These are phyloP conservation scores for Anneissia japonica DNA, from an alignment of 35 echinoderm and acorn worm genomes.

Conservation along the genomic window DNA sequence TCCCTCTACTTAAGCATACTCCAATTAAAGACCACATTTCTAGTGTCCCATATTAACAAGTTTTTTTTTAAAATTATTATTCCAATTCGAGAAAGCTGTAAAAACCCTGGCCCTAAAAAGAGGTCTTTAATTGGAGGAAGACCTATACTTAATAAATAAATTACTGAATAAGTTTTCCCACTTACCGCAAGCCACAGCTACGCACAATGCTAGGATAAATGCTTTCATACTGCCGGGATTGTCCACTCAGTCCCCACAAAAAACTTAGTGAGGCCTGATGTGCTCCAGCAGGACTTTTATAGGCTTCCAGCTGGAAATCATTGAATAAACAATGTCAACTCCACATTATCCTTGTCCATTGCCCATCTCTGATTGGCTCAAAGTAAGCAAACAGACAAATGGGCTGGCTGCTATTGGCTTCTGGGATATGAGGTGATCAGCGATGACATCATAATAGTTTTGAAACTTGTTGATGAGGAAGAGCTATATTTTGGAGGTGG, in stretches of 20 bases:
- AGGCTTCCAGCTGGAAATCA: neutral
- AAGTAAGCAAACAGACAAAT: neutral
- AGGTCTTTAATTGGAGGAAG: no score
- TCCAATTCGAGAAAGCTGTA: no score
- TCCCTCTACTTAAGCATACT: no score
- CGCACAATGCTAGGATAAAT: neutral
- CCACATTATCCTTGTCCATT: neutral
- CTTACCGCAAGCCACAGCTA: neutral
- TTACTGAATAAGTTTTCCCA: no score
- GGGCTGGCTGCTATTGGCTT: neutral
- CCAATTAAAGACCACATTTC: no score
- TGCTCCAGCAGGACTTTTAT: neutral
- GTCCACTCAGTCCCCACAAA: neutral
- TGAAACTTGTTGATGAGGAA: no score
- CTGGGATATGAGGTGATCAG: neutral
- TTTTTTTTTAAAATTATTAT: no score
- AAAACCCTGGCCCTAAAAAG: no score
- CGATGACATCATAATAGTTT: neutral
- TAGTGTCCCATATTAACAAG: no score
- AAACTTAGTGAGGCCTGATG: neutral
- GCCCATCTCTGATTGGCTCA: neutral
- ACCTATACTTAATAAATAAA: no score
- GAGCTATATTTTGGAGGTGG: no score
- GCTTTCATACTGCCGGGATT: neutral
- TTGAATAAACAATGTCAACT: neutral